Evolutionary conservation across 2,888 invertebrate genomes (phyloP).

Genomic region (Bursaphelenchus okinawaensis): DNA sequence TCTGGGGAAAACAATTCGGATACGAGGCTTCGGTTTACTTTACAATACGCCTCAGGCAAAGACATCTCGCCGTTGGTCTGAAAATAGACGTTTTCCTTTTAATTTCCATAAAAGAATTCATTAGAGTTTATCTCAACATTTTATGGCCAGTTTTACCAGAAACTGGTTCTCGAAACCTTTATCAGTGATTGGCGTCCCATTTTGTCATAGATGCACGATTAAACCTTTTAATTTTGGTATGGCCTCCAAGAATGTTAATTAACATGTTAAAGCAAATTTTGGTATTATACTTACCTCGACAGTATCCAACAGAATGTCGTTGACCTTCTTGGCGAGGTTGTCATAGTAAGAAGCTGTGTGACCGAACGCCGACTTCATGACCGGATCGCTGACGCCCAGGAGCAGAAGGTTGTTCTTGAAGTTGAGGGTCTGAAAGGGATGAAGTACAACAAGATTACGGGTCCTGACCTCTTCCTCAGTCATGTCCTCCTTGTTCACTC

Average conservation of each 20-base stretch:
- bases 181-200: conserved; percentile 2
- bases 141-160: too few relatives aligned
- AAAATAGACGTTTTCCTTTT: too few relatives aligned
- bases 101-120: too few relatives aligned
- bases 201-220: too few relatives aligned
- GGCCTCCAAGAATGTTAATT: not conserved
- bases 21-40: conserved; percentile 91
- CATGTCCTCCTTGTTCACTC: conserved; percentile 81
- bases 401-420: conserved; percentile 94
- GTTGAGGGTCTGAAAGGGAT: conserved; percentile 70
- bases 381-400: conserved; percentile 94
- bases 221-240: too few relatives aligned
- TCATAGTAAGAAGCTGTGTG: conserved; percentile 76
- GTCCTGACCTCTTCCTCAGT: conserved; percentile 74
- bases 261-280: conserved; percentile 10
- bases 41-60: conserved; percentile 88
- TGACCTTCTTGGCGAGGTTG: conserved; percentile 78
- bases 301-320: conserved; percentile 74
- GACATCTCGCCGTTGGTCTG: conserved; percentile 57
- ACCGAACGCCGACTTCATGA: conserved; percentile 82
- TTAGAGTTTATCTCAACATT: too few relatives aligned
- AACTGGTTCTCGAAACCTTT: conserved; percentile 71
- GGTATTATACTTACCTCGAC: conserved; percentile 66
- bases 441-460: conserved; percentile 2
- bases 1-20: conserved; percentile 91